These are phyloP conservation scores for Cyprinus carpio DNA, from an alignment of 2,113 vertebrate genomes.

Conservation along the genomic window DNA sequence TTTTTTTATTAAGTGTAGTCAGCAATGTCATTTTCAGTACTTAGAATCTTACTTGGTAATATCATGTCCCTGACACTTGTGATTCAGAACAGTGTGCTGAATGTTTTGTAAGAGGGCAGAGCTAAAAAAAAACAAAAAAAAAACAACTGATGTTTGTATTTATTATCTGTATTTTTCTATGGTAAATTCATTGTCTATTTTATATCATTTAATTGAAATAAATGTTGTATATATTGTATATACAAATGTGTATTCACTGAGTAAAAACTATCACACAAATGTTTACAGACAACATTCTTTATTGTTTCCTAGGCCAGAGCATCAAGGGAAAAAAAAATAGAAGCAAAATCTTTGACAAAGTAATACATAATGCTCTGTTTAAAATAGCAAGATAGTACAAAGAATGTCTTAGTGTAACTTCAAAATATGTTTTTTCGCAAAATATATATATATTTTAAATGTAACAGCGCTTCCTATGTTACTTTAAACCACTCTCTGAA, in stretches of 20 bases:
- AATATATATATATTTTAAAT: background rate
- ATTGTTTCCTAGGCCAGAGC: constrained; percentile 47
- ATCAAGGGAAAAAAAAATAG: constrained; percentile 62
- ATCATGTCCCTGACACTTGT: constrained; percentile 29
- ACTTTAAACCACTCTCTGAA: constrained; percentile 29
- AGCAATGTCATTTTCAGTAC: constrained; percentile 72
- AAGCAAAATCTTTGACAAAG: constrained; percentile 61
- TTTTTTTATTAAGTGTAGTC: constrained; percentile 69
- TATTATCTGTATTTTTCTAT: constrained; percentile 85
- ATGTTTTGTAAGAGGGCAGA: constrained; percentile 80
- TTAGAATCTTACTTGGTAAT: constrained; percentile 72
- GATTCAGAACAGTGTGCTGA: constrained; percentile 73
- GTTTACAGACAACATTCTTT: constrained; percentile 59
- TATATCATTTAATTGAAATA: constrained; percentile 83
- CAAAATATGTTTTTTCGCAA: background rate
- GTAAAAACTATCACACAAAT: background rate
- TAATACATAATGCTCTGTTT: constrained; percentile 64
- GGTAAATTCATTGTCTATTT: constrained; percentile 84
- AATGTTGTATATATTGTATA: constrained; percentile 86
- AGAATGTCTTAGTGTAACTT: constrained; percentile 28
- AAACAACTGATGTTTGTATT: constrained; percentile 75
- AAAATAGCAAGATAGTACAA: constrained; percentile 48
- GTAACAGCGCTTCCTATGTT: background rate
- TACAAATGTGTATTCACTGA: constrained; percentile 63
- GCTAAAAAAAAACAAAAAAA: constrained; percentile 68